Evolutionary conservation across 1,140 invertebrate species (phyloP).

Genomic region (Coboldia fuscipes): DNA sequence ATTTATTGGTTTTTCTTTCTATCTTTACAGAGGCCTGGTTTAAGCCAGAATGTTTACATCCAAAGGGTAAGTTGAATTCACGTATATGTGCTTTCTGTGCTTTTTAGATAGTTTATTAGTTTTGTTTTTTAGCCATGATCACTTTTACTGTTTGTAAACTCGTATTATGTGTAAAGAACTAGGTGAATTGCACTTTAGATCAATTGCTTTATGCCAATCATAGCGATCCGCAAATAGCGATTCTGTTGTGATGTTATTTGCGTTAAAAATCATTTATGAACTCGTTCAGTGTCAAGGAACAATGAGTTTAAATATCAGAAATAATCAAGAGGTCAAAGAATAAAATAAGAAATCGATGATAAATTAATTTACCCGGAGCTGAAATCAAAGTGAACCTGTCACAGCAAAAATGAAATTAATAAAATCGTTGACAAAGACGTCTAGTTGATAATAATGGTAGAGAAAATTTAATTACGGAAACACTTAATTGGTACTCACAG

Average conservation of each 20-base stretch:
- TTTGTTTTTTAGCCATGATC: background rate
- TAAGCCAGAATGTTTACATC: constrained; percentile 68
- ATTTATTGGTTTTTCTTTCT: constrained; percentile 7
- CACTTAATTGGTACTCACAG: too few relatives aligned
- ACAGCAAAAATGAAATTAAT: too few relatives aligned
- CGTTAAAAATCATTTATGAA: too few relatives aligned
- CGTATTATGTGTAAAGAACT: background rate
- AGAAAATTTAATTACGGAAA: too few relatives aligned
- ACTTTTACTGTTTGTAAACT: background rate
- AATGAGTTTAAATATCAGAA: too few relatives aligned
- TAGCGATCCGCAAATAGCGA: background rate
- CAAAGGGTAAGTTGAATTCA: constrained; percentile 50
- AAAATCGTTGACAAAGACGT: too few relatives aligned
- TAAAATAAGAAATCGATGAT: too few relatives aligned
- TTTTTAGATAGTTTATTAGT: background rate
- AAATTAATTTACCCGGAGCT: too few relatives aligned
- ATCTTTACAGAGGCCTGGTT: constrained; percentile 77
- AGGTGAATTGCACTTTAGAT: background rate
- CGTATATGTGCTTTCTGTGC: background rate
- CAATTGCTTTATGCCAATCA: background rate
- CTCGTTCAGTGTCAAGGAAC: too few relatives aligned
- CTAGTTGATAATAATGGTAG: too few relatives aligned
- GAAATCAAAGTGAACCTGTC: too few relatives aligned
- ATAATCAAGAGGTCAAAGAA: too few relatives aligned
- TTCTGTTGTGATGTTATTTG: background rate